Conservation (phyloP, 2,113 vertebrate species). For the Embiotoca jacksoni region DNA sequence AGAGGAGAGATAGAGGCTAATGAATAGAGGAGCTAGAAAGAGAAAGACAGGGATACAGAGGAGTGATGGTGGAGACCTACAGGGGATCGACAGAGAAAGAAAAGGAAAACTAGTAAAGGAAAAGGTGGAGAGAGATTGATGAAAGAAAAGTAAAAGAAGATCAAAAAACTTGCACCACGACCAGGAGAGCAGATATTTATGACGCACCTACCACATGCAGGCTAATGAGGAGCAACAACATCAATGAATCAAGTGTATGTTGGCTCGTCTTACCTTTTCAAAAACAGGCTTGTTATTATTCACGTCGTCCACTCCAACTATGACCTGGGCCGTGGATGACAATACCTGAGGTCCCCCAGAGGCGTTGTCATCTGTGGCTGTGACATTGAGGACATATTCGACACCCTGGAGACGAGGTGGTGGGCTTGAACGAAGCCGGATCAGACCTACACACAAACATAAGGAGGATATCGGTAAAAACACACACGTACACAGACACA, state of each 20-base stretch:
- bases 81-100: not conserved
- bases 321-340: constrained; percentile 86
- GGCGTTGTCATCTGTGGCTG: constrained; percentile 89
- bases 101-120: not conserved
- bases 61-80: constrained; percentile 33
- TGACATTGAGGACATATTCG: constrained; percentile 89
- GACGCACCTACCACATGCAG: not conserved
- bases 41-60: constrained; percentile 43
- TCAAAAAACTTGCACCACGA: not conserved
- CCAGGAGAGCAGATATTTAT: constrained; percentile 13
- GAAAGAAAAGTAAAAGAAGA: not conserved
- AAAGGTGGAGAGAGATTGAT: not conserved
- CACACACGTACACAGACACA: not conserved
- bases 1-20: constrained; percentile 66
- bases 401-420: constrained; percentile 89
- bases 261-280: constrained; percentile 84
- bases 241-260: not conserved
- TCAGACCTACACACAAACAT: constrained; percentile 83
- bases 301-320: constrained; percentile 90
- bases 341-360: constrained; percentile 88
- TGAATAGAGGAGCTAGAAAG: constrained; percentile 57
- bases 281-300: constrained; percentile 94
- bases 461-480: constrained; percentile 1
- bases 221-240: constrained; percentile 20
- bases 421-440: constrained; percentile 88